phyloP scores from a whole-genome alignment of 2,797 vertebrate species.

The Zalophus californianus region DNA sequence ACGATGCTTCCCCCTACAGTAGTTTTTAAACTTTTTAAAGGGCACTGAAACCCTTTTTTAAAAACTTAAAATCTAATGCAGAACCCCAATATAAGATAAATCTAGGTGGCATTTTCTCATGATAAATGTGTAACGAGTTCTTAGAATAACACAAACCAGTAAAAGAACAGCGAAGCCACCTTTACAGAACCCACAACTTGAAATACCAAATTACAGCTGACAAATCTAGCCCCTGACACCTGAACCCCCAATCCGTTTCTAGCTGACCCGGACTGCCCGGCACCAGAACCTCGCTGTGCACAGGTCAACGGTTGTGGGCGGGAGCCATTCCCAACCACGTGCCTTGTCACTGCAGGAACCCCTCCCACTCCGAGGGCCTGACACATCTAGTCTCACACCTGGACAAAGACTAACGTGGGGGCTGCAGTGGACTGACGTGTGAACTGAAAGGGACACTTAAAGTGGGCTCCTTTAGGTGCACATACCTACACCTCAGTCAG shows the following conservation, averaged over 20 bases:
- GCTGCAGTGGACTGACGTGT: fast-evolving
- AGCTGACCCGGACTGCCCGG: background rate
- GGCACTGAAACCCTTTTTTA: background rate
- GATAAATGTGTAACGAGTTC: background rate
- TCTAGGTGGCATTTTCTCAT: background rate
- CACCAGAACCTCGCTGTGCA: background rate
- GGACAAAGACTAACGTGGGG: no score
- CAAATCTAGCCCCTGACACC: background rate
- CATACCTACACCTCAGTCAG: fast-evolving
- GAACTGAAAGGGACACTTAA: fast-evolving
- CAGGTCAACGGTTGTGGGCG: background rate
- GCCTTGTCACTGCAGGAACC: background rate
- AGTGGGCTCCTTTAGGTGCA: fast-evolving
- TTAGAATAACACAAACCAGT: background rate
- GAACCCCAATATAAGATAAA: background rate
- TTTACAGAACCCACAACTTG: background rate
- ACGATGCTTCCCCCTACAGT: fast-evolving
- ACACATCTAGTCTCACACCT: fast-evolving
- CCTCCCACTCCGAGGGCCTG: background rate
- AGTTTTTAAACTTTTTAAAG: background rate
- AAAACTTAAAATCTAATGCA: background rate
- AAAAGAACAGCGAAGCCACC: no score
- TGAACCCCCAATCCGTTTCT: no score
- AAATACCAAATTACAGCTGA: fast-evolving
- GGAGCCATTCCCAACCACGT: fast-evolving